These are phyloP conservation scores for Lepisosteus osseus DNA, from an alignment of 2,113 vertebrate genomes.

Conservation along the genomic window DNA sequence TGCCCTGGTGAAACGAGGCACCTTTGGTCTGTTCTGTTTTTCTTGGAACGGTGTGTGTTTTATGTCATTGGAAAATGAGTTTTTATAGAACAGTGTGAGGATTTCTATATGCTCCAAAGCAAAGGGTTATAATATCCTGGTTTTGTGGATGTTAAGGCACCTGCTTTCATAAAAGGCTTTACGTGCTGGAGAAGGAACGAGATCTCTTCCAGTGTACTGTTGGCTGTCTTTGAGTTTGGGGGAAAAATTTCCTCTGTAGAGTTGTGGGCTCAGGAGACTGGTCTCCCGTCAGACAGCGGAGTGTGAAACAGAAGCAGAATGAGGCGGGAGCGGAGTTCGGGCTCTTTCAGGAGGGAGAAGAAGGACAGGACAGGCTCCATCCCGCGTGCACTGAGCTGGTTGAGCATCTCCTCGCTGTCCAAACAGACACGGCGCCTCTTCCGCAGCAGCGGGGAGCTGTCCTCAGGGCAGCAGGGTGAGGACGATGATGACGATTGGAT, in stretches of 20 bases:
- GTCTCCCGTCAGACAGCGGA: background rate
- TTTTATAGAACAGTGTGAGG: too few species aligned
- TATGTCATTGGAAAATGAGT: too few species aligned
- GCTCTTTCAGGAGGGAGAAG: conserved; percentile 65
- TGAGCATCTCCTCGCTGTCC: conserved; percentile 84
- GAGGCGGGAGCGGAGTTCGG: conserved; percentile 80
- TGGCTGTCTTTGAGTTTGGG: background rate
- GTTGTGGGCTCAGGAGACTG: too few species aligned
- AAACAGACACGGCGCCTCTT: conserved; percentile 84
- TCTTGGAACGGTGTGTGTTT: background rate
- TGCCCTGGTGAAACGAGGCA: background rate
- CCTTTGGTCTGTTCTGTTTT: background rate
- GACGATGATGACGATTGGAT: conserved; percentile 76
- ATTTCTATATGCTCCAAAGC: too few species aligned
- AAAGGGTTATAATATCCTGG: too few species aligned
- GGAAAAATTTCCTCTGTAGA: background rate
- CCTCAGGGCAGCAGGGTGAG: conserved; percentile 52
- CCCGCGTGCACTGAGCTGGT: conserved; percentile 87
- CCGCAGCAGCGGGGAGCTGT: conserved; percentile 84
- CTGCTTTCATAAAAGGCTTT: background rate
- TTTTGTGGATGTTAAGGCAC: too few species aligned
- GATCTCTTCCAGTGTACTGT: background rate
- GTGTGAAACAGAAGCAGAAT: conserved; percentile 53
- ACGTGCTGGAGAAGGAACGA: background rate
- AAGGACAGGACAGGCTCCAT: conserved; percentile 76